Base-by-base conservation (phyloP, 2,888 invertebrate species). In the Glaucopsyche alexis region DNA sequence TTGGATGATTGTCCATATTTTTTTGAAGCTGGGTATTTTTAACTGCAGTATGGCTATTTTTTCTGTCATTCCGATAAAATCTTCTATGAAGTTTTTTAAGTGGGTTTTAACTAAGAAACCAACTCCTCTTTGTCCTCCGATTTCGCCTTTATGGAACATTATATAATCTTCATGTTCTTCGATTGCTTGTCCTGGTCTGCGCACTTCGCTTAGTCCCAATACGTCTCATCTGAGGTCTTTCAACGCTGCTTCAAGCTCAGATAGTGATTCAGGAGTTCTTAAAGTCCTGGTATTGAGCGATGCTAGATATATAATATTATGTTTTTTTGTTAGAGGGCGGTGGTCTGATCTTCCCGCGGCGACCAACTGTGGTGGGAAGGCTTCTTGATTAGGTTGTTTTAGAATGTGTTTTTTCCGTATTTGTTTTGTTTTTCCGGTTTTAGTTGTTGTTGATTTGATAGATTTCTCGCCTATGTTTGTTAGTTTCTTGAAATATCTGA, bases 131-230 rank as follows among this genome's bases (percentile, higher is more conserved):
- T 74, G 73, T 2, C 72, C 73, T 40, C 65, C 71, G 50, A 40
- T 65, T 74, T 74, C 19, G 45, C 72, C 75, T 74, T 73, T 75
- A 9, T 74, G 66, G 45, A 49, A 75, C 65, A 75, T 6, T 8
- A 77, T 77, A n/a, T 75, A 75, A 40, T 78, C 74, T 14, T 71
- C 76, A 4, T 42, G 14, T 65, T 76, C 71, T 66, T n/a, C n/a
- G n/a, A n/a, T n/a, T n/a, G n/a, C n/a, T n/a, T n/a, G n/a, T n/a
- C n/a, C n/a, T n/a, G n/a, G n/a, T n/a, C n/a, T n/a, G n/a, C 77
- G 71, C 55, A 77, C 60, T 74, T 76, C 77, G n/a, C 75, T 75
- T 5, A 78, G 72, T 9, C 77, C 78, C 9, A 76, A 29, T 7
- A 77, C 76, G n/a, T 74, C 74, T 14, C 29, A 77, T 52, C 74